Evolutionary conservation across 1,140 invertebrate genomes (phyloP).

Genomic region (Bradynema listronoti): DNA sequence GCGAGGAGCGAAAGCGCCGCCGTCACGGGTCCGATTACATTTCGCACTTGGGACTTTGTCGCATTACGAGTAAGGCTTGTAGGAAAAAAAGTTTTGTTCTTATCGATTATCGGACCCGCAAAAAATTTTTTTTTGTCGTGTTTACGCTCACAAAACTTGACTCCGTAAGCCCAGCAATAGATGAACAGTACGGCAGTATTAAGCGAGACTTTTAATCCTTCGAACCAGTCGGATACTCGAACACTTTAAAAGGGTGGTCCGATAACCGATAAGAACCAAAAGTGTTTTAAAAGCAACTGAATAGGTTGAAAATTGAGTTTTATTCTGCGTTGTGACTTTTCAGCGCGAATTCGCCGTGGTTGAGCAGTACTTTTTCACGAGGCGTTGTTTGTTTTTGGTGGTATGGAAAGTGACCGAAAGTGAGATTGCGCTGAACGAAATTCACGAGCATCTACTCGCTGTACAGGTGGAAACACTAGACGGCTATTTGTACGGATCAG

Average conservation of each 20-base stretch:
- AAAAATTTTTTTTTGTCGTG: no score
- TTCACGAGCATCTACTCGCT: conserved; percentile 88
- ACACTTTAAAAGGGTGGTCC: no score
- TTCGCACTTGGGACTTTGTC: conserved; percentile 98
- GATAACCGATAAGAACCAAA: background rate
- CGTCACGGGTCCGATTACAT: conserved; percentile 76
- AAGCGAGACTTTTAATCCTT: no score
- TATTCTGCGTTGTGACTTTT: no score
- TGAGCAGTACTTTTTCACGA: conserved; percentile 94
- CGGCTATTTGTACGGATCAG: no score
- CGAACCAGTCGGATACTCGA: no score
- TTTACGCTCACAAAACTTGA: no score
- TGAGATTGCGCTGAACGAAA: conserved; percentile 77
- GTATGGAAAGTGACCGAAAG: conserved; percentile 90
- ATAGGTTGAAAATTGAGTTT: conserved; percentile 10
- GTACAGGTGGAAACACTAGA: no score
- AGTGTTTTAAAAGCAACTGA: conserved; percentile 29
- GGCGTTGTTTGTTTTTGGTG: conserved; percentile 86
- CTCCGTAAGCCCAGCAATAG: no score
- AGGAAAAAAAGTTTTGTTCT: background rate
- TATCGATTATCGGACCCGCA: no score
- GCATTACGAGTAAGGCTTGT: conserved; percentile 66
- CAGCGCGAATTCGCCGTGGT: conserved; percentile 86
- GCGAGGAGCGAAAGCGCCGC: conserved; percentile 7
- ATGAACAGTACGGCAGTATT: no score